Conservation (phyloP, 2,113 vertebrate genomes). For the Phoenicopterus ruber region DNA sequence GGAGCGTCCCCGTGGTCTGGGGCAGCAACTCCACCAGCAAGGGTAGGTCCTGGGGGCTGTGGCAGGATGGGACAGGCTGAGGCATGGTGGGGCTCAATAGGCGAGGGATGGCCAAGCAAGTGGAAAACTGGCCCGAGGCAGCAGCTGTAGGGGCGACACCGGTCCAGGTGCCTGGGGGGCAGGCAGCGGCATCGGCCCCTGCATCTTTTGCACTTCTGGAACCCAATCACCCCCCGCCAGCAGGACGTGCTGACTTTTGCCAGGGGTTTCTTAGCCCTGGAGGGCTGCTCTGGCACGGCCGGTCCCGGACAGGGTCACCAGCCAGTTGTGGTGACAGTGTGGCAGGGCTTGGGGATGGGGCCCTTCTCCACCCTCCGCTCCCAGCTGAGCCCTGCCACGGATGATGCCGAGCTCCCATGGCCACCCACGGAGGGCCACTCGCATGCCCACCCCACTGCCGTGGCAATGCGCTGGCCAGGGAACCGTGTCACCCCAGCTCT, state of each 20-base stretch:
- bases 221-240: background rate
- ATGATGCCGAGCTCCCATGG: background rate
- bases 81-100: background rate
- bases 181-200: background rate
- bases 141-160: background rate
- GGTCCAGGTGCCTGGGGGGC: fast-evolving
- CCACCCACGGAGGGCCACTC: fast-evolving
- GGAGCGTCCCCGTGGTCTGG: conserved; percentile 67
- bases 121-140: background rate
- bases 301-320: background rate
- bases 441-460: background rate
- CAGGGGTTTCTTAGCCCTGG: background rate
- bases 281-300: background rate
- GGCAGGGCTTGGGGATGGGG: background rate
- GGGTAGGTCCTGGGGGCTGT: background rate
- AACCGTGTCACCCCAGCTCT: background rate
- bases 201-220: background rate
- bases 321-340: background rate
- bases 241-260: background rate
- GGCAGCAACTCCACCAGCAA: conserved; percentile 52
- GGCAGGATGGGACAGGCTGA: background rate
- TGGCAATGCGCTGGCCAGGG: background rate
- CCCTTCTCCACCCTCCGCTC: background rate
- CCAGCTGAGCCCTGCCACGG: background rate
- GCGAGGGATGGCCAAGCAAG: fast-evolving